Evolutionary conservation across 2,888 invertebrate species (phyloP).

Genomic region (Scaptomyza cyrtandrae): DNA sequence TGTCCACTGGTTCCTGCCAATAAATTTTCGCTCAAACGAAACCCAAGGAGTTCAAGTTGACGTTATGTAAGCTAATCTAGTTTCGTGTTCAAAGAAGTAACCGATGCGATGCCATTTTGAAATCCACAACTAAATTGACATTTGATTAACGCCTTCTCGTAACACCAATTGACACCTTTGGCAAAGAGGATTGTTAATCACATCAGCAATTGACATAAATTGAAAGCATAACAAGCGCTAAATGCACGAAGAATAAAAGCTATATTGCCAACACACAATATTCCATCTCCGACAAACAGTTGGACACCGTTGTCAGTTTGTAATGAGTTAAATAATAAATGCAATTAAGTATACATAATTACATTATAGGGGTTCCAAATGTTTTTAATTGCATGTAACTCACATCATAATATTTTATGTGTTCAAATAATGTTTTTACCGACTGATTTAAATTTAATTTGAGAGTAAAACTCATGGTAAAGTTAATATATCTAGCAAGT

Average conservation of each 20-base stretch:
- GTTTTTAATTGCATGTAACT: slow-evolving; percentile 5
- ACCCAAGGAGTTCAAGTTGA: too few species aligned
- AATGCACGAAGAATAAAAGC: not conserved
- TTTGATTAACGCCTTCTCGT: slow-evolving; percentile 61
- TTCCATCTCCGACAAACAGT: slow-evolving; percentile 39
- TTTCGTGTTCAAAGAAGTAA: too few species aligned
- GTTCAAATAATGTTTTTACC: too few species aligned
- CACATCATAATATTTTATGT: too few species aligned
- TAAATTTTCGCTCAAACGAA: too few species aligned
- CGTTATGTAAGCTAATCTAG: too few species aligned
- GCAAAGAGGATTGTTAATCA: slow-evolving; percentile 56
- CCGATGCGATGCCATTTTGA: slow-evolving; percentile 19
- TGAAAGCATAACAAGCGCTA: slow-evolving; percentile 19
- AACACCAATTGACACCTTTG: slow-evolving; percentile 12
- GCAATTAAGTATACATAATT: slow-evolving; percentile 63
- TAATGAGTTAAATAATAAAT: slow-evolving; percentile 68
- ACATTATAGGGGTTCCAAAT: slow-evolving; percentile 71
- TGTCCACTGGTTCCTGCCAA: too few species aligned
- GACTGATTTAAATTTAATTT: too few species aligned
- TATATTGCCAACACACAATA: slow-evolving; percentile 7
- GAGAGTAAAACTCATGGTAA: too few species aligned
- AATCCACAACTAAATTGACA: slow-evolving; percentile 64
- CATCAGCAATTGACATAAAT: slow-evolving; percentile 41
- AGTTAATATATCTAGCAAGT: too few species aligned
- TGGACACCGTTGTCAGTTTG: slow-evolving; percentile 51